Percentiles rank a stretch among this genome's conserved stretches.
These are phyloP conservation scores for Bombyx huttoni DNA, from an alignment of 2,888 invertebrate genomes.

Conservation along the genomic window DNA sequence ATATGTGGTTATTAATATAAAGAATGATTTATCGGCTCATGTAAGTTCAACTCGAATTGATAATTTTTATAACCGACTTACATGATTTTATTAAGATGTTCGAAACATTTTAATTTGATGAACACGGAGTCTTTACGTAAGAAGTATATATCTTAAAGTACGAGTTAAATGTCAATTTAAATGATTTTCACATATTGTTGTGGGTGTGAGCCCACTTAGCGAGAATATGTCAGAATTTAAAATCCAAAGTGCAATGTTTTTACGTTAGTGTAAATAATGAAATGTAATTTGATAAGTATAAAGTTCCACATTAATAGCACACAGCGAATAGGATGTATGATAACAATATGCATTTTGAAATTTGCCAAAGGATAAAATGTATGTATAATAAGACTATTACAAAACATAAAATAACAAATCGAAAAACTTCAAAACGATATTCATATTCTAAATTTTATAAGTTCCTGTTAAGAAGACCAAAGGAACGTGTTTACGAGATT, in stretches of 20 bases:
- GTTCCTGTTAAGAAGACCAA: no score
- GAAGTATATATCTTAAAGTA: conserved; percentile 14
- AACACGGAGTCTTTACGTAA: background rate
- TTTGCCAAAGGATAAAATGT: no score
- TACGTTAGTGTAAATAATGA: conserved; percentile 3
- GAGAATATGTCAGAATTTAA: background rate
- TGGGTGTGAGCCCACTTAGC: background rate
- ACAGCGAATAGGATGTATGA: background rate
- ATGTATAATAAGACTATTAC: no score
- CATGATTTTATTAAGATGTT: conserved; percentile 27
- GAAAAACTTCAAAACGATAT: no score
- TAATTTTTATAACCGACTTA: conserved; percentile 55
- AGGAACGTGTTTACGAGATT: no score
- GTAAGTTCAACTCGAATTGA: conserved; percentile 50
- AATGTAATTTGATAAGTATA: background rate
- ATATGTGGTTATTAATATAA: conserved; percentile 30
- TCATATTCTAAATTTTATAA: no score
- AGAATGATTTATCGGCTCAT: conserved; percentile 28
- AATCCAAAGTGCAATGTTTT: conserved; percentile 18
- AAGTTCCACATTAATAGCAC: conserved; percentile 30
- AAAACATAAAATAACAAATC: no score
- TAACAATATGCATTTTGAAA: no score
- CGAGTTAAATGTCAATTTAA: conserved; percentile 27
- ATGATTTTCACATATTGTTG: conserved; percentile 12
- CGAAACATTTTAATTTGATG: conserved; percentile 10